Conservation (phyloP, 2,888 invertebrate species). For the Conomelus anceps region DNA sequence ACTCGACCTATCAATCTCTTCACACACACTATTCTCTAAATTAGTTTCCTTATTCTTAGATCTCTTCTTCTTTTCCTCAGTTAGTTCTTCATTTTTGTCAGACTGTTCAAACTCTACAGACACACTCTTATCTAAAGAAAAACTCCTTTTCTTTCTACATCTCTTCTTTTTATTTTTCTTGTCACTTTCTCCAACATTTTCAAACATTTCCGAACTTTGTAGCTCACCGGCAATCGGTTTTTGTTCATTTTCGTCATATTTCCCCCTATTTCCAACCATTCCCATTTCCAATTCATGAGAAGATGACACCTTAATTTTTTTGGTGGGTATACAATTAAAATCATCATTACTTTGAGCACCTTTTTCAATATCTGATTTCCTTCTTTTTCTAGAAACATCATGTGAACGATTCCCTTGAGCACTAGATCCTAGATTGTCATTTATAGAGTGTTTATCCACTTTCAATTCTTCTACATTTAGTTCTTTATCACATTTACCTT, state of each 20-base stretch:
- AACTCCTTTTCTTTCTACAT: no score
- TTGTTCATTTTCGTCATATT: neutral
- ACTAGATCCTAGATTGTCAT: neutral
- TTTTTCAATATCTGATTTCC: no score
- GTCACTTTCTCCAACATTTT: neutral
- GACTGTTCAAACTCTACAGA: no score
- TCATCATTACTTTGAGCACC: neutral
- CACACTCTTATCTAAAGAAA: no score
- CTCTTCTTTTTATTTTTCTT: neutral
- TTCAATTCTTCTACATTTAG: no score
- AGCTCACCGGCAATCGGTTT: neutral
- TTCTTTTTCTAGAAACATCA: neutral
- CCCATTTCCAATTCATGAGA: neutral
- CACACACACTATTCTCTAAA: no score
- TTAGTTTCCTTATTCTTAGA: no score
- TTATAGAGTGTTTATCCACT: no score
- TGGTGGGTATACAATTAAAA: neutral
- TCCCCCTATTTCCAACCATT: neutral
- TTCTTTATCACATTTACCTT: no score
- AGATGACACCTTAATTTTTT: neutral
- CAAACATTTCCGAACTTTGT: neutral
- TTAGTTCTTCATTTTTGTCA: no score
- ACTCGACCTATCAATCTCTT: neutral
- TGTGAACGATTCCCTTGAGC: neutral
- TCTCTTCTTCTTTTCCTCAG: no score